Evolutionary conservation across 2,797 vertebrate genomes (phyloP), one percentile per base, ranked within the genome.

Genomic region (Scomberomorus guttatus): DNA sequence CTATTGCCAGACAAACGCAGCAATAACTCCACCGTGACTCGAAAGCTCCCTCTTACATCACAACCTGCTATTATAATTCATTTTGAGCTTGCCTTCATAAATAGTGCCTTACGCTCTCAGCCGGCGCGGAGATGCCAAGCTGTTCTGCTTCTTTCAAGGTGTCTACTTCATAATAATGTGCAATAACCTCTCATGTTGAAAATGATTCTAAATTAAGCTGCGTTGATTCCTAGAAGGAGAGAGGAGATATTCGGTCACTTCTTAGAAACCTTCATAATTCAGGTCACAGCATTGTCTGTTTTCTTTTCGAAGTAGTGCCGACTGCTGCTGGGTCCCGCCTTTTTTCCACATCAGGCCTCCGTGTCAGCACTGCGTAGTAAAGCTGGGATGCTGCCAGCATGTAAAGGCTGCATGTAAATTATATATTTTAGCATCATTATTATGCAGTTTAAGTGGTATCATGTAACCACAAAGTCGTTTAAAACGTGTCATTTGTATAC

Each of bases 231-330:
- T 75, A 52, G 81, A 83, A 81, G 50, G 59, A 51, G 20, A 63
- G 15, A n/a, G n/a, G n/a, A 4, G 1, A 25, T 76, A 50, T 70
- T 68, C 65, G 39, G 37, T n/a, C 59, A 13, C 58, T 89, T 89
- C 83, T 48, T 42, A 69, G 85, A 89, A 90, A 63, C 42, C 15
- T 20, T 65, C 15, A n/a, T 59, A 52, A 55, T 67, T 83, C 79
- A 81, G 57, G 48, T 60, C 60, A 83, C 44, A 0, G 66, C 76
- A 72, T 76, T 78, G 77, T 81, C 25, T 32, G 17, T 73, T 80
- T 81, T 60, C 46, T 74, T 22, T 70, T 81, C 52, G 56, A 62
- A 81, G 63, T 27, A 72, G 56, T 10, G 57, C 24, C 58, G 57
- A 11, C 51, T 59, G 51, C 44, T 22, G 22, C 44, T 0, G 22